Conservation (phyloP, 1,140 invertebrate genomes). For the Penaeus chinensis region DNA sequence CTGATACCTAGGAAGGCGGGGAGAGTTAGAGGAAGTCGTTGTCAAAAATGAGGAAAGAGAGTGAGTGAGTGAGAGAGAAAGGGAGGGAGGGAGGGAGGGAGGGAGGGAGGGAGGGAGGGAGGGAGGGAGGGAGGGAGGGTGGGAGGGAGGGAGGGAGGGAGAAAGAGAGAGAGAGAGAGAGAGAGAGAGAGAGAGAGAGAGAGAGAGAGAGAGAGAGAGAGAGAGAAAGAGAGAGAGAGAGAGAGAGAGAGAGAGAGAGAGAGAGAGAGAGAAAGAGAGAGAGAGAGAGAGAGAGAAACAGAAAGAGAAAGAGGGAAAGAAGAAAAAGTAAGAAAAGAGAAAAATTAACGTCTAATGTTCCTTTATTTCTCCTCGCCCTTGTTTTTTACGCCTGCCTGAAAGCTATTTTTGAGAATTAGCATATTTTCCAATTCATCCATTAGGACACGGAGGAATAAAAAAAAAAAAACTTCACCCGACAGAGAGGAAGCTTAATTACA, state of each 20-base stretch:
- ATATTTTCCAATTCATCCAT: too few species aligned
- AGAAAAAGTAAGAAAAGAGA: too few species aligned
- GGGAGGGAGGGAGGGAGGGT: background rate
- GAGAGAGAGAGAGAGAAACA: too few species aligned
- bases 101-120: background rate
- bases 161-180: background rate
- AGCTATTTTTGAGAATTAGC: too few species aligned
- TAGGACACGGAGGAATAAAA: too few species aligned
- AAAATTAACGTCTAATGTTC: background rate
- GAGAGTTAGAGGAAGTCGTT: background rate
- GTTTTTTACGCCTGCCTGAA: too few species aligned
- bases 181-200: background rate
- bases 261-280: too few species aligned
- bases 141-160: background rate
- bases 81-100: background rate
- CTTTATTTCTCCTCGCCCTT: background rate
- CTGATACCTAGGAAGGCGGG: slow-evolving; percentile 77
- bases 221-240: background rate
- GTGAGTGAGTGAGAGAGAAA: background rate
- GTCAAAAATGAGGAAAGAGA: background rate
- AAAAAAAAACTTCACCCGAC: too few species aligned
- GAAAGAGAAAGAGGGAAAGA: background rate
- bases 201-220: background rate
- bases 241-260: too few species aligned
- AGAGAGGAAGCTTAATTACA: too few species aligned